A percentile compares a stretch with the other conserved stretches of the same genome.
These are phyloP conservation scores for Emys orbicularis DNA, from an alignment of 2,797 vertebrate genomes.

Conservation along the genomic window DNA sequence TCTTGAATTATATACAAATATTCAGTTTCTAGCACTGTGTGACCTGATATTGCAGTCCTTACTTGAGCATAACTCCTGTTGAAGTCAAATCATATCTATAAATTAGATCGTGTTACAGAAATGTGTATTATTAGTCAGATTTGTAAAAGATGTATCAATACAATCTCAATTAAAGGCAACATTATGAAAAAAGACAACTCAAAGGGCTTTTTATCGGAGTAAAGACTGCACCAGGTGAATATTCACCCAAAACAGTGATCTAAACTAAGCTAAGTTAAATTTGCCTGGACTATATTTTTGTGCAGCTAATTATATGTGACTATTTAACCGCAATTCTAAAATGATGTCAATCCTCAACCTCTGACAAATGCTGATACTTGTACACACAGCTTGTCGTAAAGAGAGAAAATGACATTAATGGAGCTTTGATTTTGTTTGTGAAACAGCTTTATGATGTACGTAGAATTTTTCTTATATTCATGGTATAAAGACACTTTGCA, in stretches of 20 bases:
- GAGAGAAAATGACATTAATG: not conserved
- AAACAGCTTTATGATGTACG: rapidly evolving
- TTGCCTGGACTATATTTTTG: constrained; percentile 40
- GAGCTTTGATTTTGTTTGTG: not conserved
- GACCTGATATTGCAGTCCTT: constrained; percentile 42
- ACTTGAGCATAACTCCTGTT: constrained; percentile 56
- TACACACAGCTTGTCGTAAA: not conserved
- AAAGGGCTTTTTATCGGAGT: constrained; percentile 60
- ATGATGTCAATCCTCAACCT: not conserved
- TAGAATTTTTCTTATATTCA: not conserved
- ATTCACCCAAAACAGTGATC: constrained; percentile 69
- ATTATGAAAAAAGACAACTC: constrained; percentile 70
- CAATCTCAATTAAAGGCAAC: constrained; percentile 69
- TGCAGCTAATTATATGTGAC: constrained; percentile 48
- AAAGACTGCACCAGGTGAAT: constrained; percentile 61
- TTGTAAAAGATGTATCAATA: constrained; percentile 73
- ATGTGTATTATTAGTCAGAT: constrained; percentile 67
- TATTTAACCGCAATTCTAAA: constrained; percentile 6
- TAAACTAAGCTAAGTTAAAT: constrained; percentile 50
- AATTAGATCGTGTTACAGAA: constrained; percentile 55
- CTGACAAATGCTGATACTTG: not conserved
- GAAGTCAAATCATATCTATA: constrained; percentile 61
- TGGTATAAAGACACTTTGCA: not conserved
- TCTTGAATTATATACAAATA: constrained; percentile 62
- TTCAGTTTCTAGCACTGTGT: constrained; percentile 36